A percentile compares a stretch with the other conserved stretches of the same genome.
Conservation (phyloP, 2,113 vertebrate species). For the Emydocephalus ijimae region DNA sequence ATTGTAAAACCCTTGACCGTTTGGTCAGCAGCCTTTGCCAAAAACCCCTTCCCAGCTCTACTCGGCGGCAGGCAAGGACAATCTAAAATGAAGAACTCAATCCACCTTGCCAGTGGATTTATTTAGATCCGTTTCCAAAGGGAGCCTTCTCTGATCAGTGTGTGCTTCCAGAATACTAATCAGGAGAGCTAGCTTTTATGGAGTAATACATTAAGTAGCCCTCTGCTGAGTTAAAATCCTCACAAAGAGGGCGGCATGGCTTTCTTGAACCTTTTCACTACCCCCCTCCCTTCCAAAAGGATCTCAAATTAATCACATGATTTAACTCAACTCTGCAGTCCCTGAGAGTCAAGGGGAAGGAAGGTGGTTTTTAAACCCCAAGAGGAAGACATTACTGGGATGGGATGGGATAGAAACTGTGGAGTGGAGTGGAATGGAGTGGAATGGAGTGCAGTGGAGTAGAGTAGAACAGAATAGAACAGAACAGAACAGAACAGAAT, state of each 20-base stretch:
- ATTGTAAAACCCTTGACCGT: neutral
- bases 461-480: too few species aligned
- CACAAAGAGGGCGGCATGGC: constrained; percentile 46
- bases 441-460: too few species aligned
- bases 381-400: constrained; percentile 49
- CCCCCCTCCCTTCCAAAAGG: constrained; percentile 42
- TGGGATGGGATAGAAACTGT: too few species aligned
- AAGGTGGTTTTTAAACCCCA: constrained; percentile 40
- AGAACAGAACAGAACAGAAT: too few species aligned
- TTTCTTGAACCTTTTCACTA: constrained; percentile 58
- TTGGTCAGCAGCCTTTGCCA: neutral
- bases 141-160: constrained; percentile 41
- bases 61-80: neutral
- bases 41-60: too few species aligned
- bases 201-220: constrained; percentile 61
- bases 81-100: neutral
- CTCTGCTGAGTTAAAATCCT: constrained; percentile 59
- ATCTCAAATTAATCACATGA: constrained; percentile 65
- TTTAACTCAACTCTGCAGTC: constrained; percentile 70
- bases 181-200: constrained; percentile 55
- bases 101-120: constrained; percentile 41
- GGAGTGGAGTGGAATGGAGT: too few species aligned
- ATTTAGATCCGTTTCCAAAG: constrained; percentile 62
- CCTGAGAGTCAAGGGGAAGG: constrained; percentile 66
- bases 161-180: constrained; percentile 60